Conservation (phyloP, 2,888 invertebrate species). For the Tenodera sinensis region DNA sequence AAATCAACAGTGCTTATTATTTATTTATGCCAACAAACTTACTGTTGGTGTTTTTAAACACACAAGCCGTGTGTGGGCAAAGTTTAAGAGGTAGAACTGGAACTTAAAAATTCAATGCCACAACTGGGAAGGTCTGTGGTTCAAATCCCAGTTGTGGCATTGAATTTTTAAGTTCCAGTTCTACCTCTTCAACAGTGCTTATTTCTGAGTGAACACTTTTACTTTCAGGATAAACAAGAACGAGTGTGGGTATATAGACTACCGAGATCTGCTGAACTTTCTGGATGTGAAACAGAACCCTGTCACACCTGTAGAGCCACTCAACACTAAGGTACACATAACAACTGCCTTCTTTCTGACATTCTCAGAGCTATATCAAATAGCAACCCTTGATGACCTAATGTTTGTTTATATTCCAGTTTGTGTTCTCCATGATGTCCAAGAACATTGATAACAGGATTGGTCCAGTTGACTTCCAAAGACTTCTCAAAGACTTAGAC, state of each 20-base stretch:
- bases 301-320: constrained; percentile 48
- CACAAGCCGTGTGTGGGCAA: too few species aligned
- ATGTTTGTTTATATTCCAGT: constrained; percentile 12
- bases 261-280: constrained; percentile 66
- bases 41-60: too few species aligned
- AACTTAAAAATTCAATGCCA: too few species aligned
- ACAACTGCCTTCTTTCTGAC: background rate
- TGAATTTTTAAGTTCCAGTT: too few species aligned
- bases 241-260: constrained; percentile 60
- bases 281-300: constrained; percentile 62
- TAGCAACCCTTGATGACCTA: background rate
- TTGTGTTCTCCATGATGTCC: constrained; percentile 12
- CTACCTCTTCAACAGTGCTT: too few species aligned
- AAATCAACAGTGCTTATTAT: too few species aligned
- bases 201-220: too few species aligned
- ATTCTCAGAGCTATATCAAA: background rate
- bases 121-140: too few species aligned
- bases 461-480: constrained; percentile 12
- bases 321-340: constrained; percentile 45
- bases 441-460: background rate
- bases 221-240: constrained; percentile 52
- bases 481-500: constrained; percentile 20
- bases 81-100: too few species aligned
- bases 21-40: too few species aligned
- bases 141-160: too few species aligned